Evolutionary conservation across 2,888 invertebrate species (phyloP).

Genomic region (Mesoligia furuncula): DNA sequence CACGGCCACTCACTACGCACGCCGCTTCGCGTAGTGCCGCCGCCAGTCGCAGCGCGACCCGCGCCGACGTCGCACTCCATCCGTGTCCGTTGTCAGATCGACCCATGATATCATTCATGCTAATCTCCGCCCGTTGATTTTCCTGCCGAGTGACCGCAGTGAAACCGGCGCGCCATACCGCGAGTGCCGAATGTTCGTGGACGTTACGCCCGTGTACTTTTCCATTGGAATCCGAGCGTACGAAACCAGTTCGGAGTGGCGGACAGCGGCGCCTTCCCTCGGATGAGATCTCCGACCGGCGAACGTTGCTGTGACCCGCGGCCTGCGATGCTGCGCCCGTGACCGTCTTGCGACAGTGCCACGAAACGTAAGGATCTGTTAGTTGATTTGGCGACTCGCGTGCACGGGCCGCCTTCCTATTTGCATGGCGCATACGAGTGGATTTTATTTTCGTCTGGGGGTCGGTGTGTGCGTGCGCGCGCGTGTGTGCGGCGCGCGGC

Average conservation of each 20-base stretch:
- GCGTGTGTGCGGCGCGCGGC: slow-evolving; percentile 75
- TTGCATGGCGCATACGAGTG: slow-evolving; percentile 90
- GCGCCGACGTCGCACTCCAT: slow-evolving; percentile 83
- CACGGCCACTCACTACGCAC: slow-evolving; percentile 90
- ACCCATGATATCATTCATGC: slow-evolving; percentile 86
- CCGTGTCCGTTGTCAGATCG: slow-evolving; percentile 70
- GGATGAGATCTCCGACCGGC: slow-evolving; percentile 84
- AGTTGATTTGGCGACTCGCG: slow-evolving; percentile 85
- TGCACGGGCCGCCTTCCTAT: slow-evolving; percentile 87
- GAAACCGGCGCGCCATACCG: slow-evolving; percentile 82
- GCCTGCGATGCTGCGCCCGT: slow-evolving; percentile 89
- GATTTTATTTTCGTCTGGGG: slow-evolving; percentile 90
- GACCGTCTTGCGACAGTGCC: slow-evolving; percentile 89
- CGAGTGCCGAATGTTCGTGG: slow-evolving; percentile 87
- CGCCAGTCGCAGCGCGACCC: slow-evolving; percentile 89
- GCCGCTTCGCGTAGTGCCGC: slow-evolving; percentile 88
- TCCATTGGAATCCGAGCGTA: slow-evolving; percentile 83
- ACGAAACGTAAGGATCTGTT: slow-evolving; percentile 90
- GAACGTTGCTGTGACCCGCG: slow-evolving; percentile 82
- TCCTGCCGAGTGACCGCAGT: slow-evolving; percentile 87
- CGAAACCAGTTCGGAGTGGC: slow-evolving; percentile 85
- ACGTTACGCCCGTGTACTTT: slow-evolving; percentile 85
- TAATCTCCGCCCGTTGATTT: slow-evolving; percentile 87
- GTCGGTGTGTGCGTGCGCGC: slow-evolving; percentile 82
- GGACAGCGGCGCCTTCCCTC: slow-evolving; percentile 78